A percentile compares a stretch with the other conserved stretches of the same genome.
phyloP scores from a whole-genome alignment of 2,113 vertebrate species.

The Oryzias curvinotus region DNA sequence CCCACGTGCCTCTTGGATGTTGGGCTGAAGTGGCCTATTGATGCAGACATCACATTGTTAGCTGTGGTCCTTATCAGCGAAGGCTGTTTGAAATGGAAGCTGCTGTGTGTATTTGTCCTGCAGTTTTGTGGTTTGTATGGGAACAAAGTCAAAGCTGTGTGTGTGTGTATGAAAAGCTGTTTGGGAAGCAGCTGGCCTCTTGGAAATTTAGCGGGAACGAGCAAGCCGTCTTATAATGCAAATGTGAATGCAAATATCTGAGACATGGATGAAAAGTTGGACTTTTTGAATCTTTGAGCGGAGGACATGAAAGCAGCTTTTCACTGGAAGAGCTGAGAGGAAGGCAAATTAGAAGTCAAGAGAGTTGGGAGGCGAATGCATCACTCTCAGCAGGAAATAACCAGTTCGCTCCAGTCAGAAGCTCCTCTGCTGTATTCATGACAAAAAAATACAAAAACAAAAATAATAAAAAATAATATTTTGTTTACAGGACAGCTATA shows the following conservation, averaged over 20 bases:
- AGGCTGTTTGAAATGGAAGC: slow-evolving; percentile 58
- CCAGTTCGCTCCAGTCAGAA: too few species aligned
- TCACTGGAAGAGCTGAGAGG: too few species aligned
- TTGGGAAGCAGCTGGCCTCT: slow-evolving; percentile 32
- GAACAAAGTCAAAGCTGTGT: background rate
- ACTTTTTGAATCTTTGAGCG: slow-evolving; percentile 2
- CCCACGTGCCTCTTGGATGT: slow-evolving; percentile 59
- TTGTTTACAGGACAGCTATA: too few species aligned
- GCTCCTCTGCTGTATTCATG: too few species aligned
- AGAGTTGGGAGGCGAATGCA: too few species aligned
- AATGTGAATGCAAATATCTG: slow-evolving; percentile 33
- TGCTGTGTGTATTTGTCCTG: slow-evolving; percentile 33
- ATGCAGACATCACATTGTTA: slow-evolving; percentile 57
- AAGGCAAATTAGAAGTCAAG: too few species aligned
- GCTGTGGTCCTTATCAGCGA: slow-evolving; percentile 52
- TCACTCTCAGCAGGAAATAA: too few species aligned
- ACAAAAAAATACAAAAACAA: too few species aligned
- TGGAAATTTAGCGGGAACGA: slow-evolving; percentile 35
- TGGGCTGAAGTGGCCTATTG: slow-evolving; percentile 61
- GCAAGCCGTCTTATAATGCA: slow-evolving; percentile 16
- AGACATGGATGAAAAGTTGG: background rate
- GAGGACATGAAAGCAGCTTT: slow-evolving; percentile 7
- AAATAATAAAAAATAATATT: too few species aligned
- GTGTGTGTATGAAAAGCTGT: slow-evolving; percentile 19
- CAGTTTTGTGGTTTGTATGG: slow-evolving; percentile 25